A percentile compares a stretch with the other conserved stretches of the same genome.
Evolutionary conservation across 1,140 invertebrate genomes (phyloP).

Genomic region (Andrena cerasifolii): DNA sequence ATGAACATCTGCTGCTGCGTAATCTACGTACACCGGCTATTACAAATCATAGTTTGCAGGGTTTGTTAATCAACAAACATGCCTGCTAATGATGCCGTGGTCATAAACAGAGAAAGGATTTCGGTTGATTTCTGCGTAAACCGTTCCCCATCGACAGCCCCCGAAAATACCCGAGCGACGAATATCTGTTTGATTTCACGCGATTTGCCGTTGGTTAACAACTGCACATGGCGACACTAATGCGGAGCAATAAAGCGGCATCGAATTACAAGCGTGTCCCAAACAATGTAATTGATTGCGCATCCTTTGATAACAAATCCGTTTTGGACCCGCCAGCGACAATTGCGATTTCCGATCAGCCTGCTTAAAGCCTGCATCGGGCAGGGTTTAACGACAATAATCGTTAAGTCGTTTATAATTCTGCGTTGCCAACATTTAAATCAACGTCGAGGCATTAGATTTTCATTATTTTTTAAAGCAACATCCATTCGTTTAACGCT

Average conservation of each 20-base stretch:
- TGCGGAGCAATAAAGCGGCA: conserved; percentile 19
- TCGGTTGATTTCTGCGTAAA: conserved; percentile 17
- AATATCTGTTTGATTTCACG: conserved; percentile 48
- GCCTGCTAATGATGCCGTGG: conserved; percentile 44
- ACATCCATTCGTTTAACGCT: too few species aligned
- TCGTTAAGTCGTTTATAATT: not conserved
- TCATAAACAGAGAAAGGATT: conserved; percentile 37
- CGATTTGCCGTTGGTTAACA: conserved; percentile 40
- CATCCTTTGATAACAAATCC: conserved; percentile 33
- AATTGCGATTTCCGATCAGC: not conserved
- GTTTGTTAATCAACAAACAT: conserved; percentile 39
- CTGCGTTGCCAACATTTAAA: not conserved
- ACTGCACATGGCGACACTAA: conserved; percentile 28
- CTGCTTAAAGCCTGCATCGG: not conserved
- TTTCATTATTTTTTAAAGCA: not conserved
- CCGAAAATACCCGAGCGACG: conserved; percentile 32
- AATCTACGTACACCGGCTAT: conserved; percentile 22
- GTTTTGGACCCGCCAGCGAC: conserved; percentile 16
- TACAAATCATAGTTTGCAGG: conserved; percentile 22
- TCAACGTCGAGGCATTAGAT: not conserved
- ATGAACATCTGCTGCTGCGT: conserved; percentile 25
- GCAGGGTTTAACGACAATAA: not conserved
- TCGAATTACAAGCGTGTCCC: conserved; percentile 41
- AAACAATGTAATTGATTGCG: conserved; percentile 36
- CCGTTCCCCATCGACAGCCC: not conserved